These are phyloP conservation scores for Dromococcyx pavoninus DNA, from an alignment of 2,797 vertebrate genomes.

Conservation along the genomic window DNA sequence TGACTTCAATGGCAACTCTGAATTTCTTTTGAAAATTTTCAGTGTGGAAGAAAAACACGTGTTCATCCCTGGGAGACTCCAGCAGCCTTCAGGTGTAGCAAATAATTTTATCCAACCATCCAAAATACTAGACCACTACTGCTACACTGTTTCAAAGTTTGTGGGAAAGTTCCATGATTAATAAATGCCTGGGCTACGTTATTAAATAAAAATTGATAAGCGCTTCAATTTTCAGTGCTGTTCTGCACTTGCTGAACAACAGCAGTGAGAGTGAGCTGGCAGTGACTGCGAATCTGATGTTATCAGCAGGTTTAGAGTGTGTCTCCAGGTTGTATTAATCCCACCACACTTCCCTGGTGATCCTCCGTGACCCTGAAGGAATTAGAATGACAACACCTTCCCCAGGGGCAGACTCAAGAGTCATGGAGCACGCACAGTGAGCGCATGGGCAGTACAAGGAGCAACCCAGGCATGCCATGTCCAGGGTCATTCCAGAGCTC, in stretches of 20 bases:
- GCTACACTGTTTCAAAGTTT: background rate
- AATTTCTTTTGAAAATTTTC: background rate
- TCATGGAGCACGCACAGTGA: rapidly evolving
- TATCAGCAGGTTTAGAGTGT: background rate
- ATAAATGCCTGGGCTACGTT: background rate
- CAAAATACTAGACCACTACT: background rate
- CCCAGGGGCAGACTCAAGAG: background rate
- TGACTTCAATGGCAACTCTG: background rate
- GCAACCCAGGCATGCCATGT: background rate
- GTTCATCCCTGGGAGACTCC: background rate
- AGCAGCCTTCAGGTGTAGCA: background rate
- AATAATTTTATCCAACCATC: background rate
- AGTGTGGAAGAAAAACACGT: background rate
- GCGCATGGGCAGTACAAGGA: background rate
- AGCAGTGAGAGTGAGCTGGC: background rate
- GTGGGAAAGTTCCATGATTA: background rate
- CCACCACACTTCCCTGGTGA: background rate
- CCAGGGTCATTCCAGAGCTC: background rate
- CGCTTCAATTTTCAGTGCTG: background rate
- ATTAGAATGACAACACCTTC: background rate
- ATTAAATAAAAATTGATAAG: background rate
- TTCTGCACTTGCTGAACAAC: background rate
- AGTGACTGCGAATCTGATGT: background rate
- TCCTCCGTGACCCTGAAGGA: background rate
- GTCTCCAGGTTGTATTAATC: background rate